Base-by-base conservation (phyloP, 2,888 invertebrate genomes). In the Dinocampus coccinellae region DNA sequence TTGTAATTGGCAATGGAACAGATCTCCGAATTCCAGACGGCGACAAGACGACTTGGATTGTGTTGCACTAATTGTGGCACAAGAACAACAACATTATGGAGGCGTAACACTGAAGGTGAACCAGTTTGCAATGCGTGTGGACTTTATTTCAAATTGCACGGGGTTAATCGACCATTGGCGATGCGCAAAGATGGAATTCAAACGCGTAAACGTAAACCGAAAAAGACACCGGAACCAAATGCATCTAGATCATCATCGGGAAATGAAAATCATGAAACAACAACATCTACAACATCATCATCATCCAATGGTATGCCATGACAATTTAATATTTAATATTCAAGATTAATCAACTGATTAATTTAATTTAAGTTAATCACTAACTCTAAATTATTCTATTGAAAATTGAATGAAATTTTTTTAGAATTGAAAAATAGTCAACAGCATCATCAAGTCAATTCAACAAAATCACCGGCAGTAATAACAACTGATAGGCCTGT, bases 51-150 rank as follows among this genome's bases (percentile, higher is more conserved):
- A 11, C 90, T 96, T 83, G 98, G 98, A 0, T 91, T 98, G 78
- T 93, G 94, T 86, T 99, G 98, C 89, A 97, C 97, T 76, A 99
- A 99, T 90, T 99, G 98, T 88, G 95, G 96, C 73, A 99, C 99
- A n/a, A 92, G 95, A 72, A 96, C 96, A 81, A 99, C 99, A 58
- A 99, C 99, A 24, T 91, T 99, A 67, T 99, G 99, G 99, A 91
- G 99, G 70, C 92, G 99, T 77, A 99, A 99, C 90, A 94, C 97
- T 89, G 97, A 97, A 85, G 99, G 99, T 60, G 98, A 99, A 88
- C 98, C 99, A 0, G 99, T 99, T 53, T 99, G 99, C 90, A 98
- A 99, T 90, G 98, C 98, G 13, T 98, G 98, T 88, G 98, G 98
- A 0, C 91, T 98, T 64, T 98, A 98, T 90, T 98, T 94, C 89